phyloP scores from a whole-genome alignment of 2,888 invertebrate genomes.

The Cylloceria caligata region DNA sequence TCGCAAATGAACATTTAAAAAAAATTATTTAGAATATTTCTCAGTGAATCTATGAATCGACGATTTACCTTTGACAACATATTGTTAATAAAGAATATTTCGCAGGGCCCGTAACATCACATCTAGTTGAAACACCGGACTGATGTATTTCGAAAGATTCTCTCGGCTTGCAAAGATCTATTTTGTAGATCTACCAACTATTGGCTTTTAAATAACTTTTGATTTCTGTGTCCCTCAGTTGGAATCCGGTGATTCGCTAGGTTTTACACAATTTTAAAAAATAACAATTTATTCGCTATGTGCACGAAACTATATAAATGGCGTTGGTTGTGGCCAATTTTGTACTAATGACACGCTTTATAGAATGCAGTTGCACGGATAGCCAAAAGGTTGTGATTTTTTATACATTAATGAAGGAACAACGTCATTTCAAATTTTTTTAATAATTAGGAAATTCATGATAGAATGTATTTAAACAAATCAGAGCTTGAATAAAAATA shows the following conservation, averaged over 20 bases:
- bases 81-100: background rate
- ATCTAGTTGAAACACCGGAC: slow-evolving; percentile 20
- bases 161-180: slow-evolving; percentile 35
- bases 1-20: slow-evolving; percentile 20
- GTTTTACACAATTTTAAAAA: too few relatives aligned
- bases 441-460: too few relatives aligned
- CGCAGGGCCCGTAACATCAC: background rate
- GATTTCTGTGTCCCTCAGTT: slow-evolving; percentile 23
- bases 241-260: slow-evolving; percentile 25
- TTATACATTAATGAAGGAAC: too few relatives aligned
- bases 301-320: too few relatives aligned
- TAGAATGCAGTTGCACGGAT: too few relatives aligned
- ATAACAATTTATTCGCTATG: too few relatives aligned
- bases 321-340: too few relatives aligned
- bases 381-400: too few relatives aligned
- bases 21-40: background rate
- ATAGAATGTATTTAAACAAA: too few relatives aligned
- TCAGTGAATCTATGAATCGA: background rate
- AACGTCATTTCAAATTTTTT: too few relatives aligned
- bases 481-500: too few relatives aligned
- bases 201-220: slow-evolving; percentile 30
- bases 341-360: too few relatives aligned
- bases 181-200: slow-evolving; percentile 6
- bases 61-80: slow-evolving; percentile 15
- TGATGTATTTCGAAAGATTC: slow-evolving; percentile 35